Percentiles rank a stretch among this genome's conserved stretches.
These are phyloP conservation scores for Luperina nickerlii DNA, from an alignment of 2,888 invertebrate genomes.

Conservation along the genomic window DNA sequence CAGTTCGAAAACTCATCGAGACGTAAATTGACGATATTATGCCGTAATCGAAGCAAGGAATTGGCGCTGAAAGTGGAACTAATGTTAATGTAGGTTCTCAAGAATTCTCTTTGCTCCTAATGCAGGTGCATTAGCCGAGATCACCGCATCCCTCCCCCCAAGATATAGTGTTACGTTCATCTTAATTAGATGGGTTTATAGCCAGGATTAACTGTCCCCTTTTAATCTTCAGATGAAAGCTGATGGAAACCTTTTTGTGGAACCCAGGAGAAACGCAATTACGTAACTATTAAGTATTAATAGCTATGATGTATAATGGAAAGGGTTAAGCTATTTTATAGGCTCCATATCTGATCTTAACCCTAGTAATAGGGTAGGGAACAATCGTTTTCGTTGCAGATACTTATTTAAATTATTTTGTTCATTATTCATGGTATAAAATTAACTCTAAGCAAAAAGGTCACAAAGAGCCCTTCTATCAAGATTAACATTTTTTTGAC, in stretches of 20 bases:
- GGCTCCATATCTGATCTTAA: conserved; percentile 70
- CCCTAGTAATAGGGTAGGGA: conserved; percentile 59
- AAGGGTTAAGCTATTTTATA: conserved; percentile 74
- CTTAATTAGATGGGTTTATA: conserved; percentile 74
- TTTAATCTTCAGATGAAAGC: conserved; percentile 74
- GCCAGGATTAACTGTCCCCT: conserved; percentile 73
- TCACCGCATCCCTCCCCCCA: conserved; percentile 60
- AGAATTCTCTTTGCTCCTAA: conserved; percentile 76
- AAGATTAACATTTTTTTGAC: conserved; percentile 62
- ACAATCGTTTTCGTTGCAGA: conserved; percentile 36
- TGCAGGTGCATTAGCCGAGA: conserved; percentile 75
- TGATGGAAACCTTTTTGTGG: conserved; percentile 67
- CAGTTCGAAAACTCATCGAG: conserved; percentile 65
- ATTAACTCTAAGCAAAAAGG: conserved; percentile 27
- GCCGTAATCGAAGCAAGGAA: conserved; percentile 69
- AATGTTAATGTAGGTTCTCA: conserved; percentile 65
- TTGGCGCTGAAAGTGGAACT: conserved; percentile 61
- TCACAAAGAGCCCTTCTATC: conserved; percentile 49
- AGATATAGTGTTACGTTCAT: conserved; percentile 64
- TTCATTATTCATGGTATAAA: conserved; percentile 54
- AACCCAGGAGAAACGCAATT: conserved; percentile 74
- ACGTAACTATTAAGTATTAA: conserved; percentile 79
- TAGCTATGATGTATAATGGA: conserved; percentile 72
- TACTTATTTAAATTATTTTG: conserved; percentile 51
- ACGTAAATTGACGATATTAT: conserved; percentile 70